Evolutionary conservation across 37 sponge, comb jelly and placozoan genomes (phyloP), one percentile per base, ranked within the genome.

Genomic region (Amphimedon queenslandica): DNA sequence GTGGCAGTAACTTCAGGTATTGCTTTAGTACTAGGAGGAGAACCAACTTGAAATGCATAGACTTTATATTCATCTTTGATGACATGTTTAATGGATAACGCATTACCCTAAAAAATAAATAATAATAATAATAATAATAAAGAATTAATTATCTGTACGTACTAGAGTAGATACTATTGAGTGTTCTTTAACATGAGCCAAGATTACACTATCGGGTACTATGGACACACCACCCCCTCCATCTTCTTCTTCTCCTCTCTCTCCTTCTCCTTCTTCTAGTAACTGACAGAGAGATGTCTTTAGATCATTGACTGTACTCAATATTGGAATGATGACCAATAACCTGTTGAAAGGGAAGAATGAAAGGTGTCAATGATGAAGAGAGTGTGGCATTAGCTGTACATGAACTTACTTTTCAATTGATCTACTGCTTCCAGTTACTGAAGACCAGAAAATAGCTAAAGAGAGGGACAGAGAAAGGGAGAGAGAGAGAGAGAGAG

Each of bases 171-270:
- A 25, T 6, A n/a, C 61, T 60, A 60, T 25, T n/a, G 61, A n/a
- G 21, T 25, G 8, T 6, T n/a, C 28, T 25, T 60, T 60, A 5
- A 60, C 61, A 60, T 60, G 27, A 11, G 61, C 61, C 28, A 60
- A 25, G 28, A n/a, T n/a, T 6, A 60, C 61, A 60, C 5, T 6
- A 25, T 60, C 61, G 8, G 61, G 61, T 60, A 60, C 5, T 18
- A 47, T 37, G n/a, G n/a, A n/a, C 5, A 34, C 67, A 36, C 67
- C 67, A 30, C 67, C 31, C n/a, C n/a, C n/a, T n/a, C n/a, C n/a
- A n/a, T n/a, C n/a, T n/a, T n/a, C n/a, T 20, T 53, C 63, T 61
- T 13, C 63, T 13, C 20, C 63, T 61, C 63, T 13, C 16, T 5
- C 20, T 61, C n/a, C n/a, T n/a, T n/a, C n/a, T 37, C 37, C 33